Percentiles rank a stretch among this genome's conserved stretches.
These are phyloP conservation scores for Drosophila pandora DNA, from an alignment of 1,140 invertebrate genomes.

Conservation along the genomic window DNA sequence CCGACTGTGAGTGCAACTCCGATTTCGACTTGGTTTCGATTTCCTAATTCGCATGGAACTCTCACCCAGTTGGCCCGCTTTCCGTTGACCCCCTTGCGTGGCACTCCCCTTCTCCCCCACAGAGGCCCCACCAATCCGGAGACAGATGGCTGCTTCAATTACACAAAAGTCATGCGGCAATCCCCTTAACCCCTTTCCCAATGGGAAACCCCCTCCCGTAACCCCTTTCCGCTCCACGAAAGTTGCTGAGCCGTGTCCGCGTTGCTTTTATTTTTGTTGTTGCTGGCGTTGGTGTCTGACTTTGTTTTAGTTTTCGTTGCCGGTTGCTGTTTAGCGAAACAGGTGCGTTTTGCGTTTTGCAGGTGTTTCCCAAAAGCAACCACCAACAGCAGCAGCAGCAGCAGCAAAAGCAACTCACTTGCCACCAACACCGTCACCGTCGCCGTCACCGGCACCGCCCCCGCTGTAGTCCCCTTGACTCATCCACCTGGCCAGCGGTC, in stretches of 20 bases:
- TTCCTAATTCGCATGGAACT: constrained; percentile 71
- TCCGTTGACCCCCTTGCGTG: not conserved
- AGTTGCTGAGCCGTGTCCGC: constrained; percentile 73
- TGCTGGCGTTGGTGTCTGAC: constrained; percentile 56
- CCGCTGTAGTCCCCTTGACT: not conserved
- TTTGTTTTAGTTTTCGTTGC: constrained; percentile 71
- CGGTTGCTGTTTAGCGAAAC: constrained; percentile 70
- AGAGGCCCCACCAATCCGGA: not conserved
- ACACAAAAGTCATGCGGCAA: constrained; percentile 72
- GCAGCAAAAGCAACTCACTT: constrained; percentile 11
- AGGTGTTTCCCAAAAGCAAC: constrained; percentile 82
- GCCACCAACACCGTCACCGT: not conserved
- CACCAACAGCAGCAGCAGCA: constrained; percentile 39
- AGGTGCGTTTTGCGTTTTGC: constrained; percentile 82
- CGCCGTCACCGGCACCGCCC: not conserved
- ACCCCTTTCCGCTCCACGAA: constrained; percentile 39
- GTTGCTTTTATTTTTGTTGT: not conserved
- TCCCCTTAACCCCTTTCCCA: constrained; percentile 10
- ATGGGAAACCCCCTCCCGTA: too few species aligned
- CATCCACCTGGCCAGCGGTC: constrained; percentile 23
- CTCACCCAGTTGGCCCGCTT: constrained; percentile 45
- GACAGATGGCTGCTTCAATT: constrained; percentile 70
- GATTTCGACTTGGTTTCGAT: constrained; percentile 67
- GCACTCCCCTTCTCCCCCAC: not conserved
- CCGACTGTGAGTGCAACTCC: constrained; percentile 2